Conservation (phyloP, 2,888 invertebrate genomes). For the Drosophila borealis region DNA sequence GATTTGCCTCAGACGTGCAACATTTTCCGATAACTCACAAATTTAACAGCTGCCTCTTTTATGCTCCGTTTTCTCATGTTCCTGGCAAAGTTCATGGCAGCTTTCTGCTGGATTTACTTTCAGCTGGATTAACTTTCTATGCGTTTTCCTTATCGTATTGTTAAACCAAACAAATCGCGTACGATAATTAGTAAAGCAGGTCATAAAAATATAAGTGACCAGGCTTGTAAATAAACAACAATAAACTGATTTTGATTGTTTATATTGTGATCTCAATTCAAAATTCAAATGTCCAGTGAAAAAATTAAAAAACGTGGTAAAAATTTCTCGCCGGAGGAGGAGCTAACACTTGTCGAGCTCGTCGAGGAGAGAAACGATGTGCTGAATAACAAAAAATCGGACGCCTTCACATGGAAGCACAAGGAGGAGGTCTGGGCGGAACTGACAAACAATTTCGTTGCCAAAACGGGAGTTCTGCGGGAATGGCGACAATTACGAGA, state of each 20-base stretch:
- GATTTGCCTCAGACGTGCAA: background rate
- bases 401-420: constrained; percentile 18
- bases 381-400: constrained; percentile 15
- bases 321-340: constrained; percentile 18
- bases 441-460: background rate
- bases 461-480: constrained; percentile 4
- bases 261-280: background rate
- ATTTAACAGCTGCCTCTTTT: background rate
- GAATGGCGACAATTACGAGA: constrained; percentile 21
- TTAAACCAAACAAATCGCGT: background rate
- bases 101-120: background rate
- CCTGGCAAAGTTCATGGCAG: background rate
- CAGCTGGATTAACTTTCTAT: background rate
- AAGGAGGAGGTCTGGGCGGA: constrained; percentile 21
- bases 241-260: constrained; percentile 1
- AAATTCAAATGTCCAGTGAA: constrained; percentile 11
- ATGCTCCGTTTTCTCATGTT: background rate
- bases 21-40: background rate
- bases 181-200: background rate
- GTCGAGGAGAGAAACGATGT: constrained; percentile 17
- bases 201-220: background rate
- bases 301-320: constrained; percentile 16
- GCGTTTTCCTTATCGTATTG: background rate
- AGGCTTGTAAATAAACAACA: background rate
- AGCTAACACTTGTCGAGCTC: constrained; percentile 15